Evolutionary conservation across 2,113 vertebrate species (phyloP).

Genomic region (Urocynchramus pylzowi): DNA sequence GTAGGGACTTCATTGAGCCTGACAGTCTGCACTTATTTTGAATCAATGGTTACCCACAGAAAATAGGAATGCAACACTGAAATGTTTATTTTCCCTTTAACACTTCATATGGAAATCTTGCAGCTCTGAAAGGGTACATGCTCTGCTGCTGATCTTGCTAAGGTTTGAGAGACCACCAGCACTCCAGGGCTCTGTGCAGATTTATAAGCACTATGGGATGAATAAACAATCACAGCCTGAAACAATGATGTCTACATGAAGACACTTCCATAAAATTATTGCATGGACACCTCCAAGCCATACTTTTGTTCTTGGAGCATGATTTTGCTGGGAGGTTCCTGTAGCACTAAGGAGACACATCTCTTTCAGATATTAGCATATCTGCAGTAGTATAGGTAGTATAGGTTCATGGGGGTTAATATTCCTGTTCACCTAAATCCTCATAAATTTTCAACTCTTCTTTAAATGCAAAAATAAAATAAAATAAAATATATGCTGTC

Average conservation of each 20-base stretch:
- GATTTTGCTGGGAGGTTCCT: background rate
- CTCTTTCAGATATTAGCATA: background rate
- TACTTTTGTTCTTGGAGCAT: background rate
- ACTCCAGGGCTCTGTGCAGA: background rate
- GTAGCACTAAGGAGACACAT: background rate
- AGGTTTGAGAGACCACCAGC: background rate
- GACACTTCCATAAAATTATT: background rate
- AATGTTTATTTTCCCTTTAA: background rate
- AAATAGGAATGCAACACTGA: background rate
- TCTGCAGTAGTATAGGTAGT: too few species aligned
- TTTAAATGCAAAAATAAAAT: background rate
- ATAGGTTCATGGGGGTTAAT: background rate
- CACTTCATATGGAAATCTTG: background rate
- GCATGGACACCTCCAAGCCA: background rate
- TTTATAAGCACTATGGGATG: background rate
- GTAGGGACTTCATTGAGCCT: background rate
- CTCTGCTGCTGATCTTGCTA: background rate
- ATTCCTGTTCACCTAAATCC: background rate
- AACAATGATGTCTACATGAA: background rate
- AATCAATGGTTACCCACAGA: background rate
- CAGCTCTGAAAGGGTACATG: background rate
- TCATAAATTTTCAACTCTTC: background rate
- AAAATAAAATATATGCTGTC: background rate
- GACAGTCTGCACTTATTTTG: background rate
- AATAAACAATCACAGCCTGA: background rate